Conservation (phyloP, 2,888 invertebrate species). For the Cremastobaeus sp. region DNA sequence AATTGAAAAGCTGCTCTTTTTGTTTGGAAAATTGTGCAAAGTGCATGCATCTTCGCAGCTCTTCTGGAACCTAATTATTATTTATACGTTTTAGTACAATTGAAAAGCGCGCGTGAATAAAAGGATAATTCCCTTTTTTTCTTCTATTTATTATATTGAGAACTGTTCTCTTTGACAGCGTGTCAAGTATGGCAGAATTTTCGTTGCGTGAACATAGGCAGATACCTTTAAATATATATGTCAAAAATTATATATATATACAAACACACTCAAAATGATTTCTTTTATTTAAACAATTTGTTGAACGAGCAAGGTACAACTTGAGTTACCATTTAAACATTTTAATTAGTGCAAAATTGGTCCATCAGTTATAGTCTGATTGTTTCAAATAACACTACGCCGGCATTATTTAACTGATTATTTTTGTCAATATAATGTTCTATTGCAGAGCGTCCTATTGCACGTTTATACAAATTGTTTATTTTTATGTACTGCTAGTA, state of each 20-base stretch:
- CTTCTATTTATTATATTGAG: background rate
- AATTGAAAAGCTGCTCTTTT: no score
- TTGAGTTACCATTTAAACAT: background rate
- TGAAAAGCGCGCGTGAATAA: no score
- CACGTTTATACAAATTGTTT: conserved; percentile 59
- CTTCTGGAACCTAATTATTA: no score
- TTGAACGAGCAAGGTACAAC: conserved; percentile 26
- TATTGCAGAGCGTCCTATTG: conserved; percentile 31
- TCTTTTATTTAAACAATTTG: conserved; percentile 36
- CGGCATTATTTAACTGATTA: conserved; percentile 15
- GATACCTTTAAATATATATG: conserved; percentile 28
- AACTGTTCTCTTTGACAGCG: conserved; percentile 24
- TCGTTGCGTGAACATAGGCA: conserved; percentile 36
- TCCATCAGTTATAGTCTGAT: conserved; percentile 9
- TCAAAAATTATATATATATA: conserved; percentile 5
- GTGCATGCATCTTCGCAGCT: no score
- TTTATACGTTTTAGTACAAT: no score
- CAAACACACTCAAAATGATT: background rate
- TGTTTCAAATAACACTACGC: conserved; percentile 24
- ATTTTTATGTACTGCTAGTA: conserved; percentile 58
- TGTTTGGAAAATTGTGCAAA: no score
- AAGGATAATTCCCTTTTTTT: no score
- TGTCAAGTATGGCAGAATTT: conserved; percentile 29
- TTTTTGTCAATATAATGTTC: no score
- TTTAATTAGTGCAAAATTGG: background rate